Conservation (phyloP, 2,797 vertebrate genomes). For the Mycteria americana region DNA sequence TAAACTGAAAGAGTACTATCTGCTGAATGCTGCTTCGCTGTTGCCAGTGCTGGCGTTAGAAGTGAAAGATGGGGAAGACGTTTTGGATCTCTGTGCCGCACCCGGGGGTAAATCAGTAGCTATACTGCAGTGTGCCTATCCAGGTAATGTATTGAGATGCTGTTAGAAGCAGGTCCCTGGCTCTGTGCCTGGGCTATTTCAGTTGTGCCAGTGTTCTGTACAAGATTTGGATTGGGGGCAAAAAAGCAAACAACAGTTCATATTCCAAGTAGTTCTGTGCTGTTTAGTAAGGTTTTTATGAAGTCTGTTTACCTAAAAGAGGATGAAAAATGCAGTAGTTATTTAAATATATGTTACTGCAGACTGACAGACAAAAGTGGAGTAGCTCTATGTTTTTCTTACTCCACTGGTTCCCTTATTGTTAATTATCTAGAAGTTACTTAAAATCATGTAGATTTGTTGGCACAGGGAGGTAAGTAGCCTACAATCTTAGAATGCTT, state of each 20-base stretch:
- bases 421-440: neutral
- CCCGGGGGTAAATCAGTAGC: conserved; percentile 94
- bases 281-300: neutral
- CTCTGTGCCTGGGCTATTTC: neutral
- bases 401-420: neutral
- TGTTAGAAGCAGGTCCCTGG: neutral
- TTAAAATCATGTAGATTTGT: neutral
- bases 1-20: conserved; percentile 88
- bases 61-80: conserved; percentile 82
- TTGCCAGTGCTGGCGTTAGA: conserved; percentile 90
- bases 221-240: neutral
- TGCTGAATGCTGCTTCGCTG: conserved; percentile 92
- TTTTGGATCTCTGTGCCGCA: conserved; percentile 94
- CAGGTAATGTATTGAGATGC: conserved; percentile 77
- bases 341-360: neutral
- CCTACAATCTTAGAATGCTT: neutral
- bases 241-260: rapidly evolving
- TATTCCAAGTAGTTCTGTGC: neutral
- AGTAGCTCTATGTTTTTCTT: neutral
- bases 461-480: neutral
- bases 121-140: conserved; percentile 84
- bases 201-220: neutral
- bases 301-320: neutral
- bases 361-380: neutral
- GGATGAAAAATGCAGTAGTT: neutral